These are phyloP conservation scores for Onychomys leucogaster DNA, from an alignment of 2,797 vertebrate genomes.

Conservation along the genomic window DNA sequence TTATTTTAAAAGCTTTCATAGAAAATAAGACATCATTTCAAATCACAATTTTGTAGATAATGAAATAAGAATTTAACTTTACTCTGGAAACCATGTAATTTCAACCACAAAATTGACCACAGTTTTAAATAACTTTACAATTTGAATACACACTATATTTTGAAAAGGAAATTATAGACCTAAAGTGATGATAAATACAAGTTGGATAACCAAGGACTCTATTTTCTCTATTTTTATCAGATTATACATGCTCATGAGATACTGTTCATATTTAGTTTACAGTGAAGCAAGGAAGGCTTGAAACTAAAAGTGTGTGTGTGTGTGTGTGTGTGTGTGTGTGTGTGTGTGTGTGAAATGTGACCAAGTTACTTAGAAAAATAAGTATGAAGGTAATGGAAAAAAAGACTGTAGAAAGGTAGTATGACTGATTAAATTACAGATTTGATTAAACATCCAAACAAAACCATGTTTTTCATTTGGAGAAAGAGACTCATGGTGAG, in stretches of 20 bases:
- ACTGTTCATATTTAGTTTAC: not conserved
- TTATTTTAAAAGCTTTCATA: not conserved
- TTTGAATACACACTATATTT: not conserved
- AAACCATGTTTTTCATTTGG: not conserved
- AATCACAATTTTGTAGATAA: slow-evolving; percentile 7
- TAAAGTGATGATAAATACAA: slow-evolving; percentile 8
- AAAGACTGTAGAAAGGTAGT: not conserved
- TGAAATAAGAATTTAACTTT: slow-evolving; percentile 23
- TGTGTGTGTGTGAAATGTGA: not conserved
- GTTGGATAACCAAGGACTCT: not conserved
- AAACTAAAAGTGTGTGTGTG: not conserved
- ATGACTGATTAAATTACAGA: not conserved
- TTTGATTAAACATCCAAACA: not conserved
- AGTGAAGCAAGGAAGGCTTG: not conserved
- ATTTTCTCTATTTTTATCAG: not conserved
- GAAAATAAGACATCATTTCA: slow-evolving; percentile 19
- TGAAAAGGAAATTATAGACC: slow-evolving; percentile 11
- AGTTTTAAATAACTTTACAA: not conserved
- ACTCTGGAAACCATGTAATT: not conserved
- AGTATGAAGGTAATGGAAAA: not conserved
- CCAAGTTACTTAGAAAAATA: not conserved
- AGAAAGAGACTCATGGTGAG: not conserved
- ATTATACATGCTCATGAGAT: not conserved
- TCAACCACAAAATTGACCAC: not conserved
- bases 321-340: not conserved